Base-by-base conservation (phyloP, 2,113 vertebrate species). In the Ailuropoda melanoleuca region DNA sequence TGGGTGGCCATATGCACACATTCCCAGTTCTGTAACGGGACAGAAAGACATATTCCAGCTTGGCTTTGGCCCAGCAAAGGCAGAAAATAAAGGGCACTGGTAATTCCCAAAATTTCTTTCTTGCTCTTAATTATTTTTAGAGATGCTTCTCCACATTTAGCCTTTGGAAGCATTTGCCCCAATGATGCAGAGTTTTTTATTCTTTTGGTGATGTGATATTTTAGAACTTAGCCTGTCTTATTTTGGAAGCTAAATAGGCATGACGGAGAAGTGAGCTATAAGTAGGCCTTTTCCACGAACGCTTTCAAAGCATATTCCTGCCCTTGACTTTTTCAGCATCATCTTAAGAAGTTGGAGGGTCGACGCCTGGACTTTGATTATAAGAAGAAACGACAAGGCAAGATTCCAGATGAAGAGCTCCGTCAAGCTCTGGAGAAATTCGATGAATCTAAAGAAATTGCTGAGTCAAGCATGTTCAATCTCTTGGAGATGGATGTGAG, bases 381-480 rank as follows among this genome's bases (percentile, higher is more conserved):
- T 97, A 99, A 99, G 98, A 99, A 99, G 99, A 99, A 99, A 98
- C 99, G 99, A 64, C 99, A 99, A 98, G 99, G 99, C 97, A 99
- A 99, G 97, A 99, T 99, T 93, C 99, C 99, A 6, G 99, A 99
- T 4, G 99, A 99, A 0, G 99, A 99, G 97, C 98, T 99, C 96
- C 99, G 99, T 90, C 99, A 99, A 82, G 99, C 99, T 8, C 98
- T 99, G 80, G 99, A 99, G 98, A 99, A 99, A 88, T 99, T 99
- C 37, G 99, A 99, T 48, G 99, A 99, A 88, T 99, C 99, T 87
- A 99, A 99, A 98, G 99, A 99, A 98, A 99, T 99, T 39, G 99
- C 99, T 13, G 99, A 99, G 98, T 99, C 99, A 95, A 99, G 99
- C 99, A 99, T 99, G 99, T 99, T 99, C 98, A 99, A 99, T 98